Conservation (phyloP, 2,888 invertebrate species). For the Stenotaenia linearis region DNA sequence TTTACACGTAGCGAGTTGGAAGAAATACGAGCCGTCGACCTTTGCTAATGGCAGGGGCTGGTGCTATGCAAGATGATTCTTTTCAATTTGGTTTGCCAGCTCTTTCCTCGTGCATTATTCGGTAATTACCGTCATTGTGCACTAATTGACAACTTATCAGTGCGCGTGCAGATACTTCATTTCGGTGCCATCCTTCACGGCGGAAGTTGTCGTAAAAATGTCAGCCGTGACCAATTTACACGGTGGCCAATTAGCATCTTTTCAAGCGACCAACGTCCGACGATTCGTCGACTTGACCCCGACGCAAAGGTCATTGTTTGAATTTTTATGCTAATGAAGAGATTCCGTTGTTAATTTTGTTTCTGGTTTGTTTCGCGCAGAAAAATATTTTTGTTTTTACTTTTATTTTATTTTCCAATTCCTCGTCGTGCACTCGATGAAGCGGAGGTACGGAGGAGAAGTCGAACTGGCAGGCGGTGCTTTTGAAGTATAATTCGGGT, state of each 20-base stretch:
- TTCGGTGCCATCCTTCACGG: neutral
- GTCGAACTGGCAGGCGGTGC: neutral
- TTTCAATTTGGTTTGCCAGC: constrained; percentile 19
- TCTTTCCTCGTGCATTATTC: constrained; percentile 14
- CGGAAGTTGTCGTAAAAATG: constrained; percentile 10
- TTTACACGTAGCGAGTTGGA: neutral
- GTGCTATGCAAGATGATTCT: neutral
- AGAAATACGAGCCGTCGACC: neutral
- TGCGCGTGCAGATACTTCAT: neutral
- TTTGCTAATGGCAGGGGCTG: neutral
- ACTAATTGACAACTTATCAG: constrained; percentile 26
- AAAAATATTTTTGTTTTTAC: neutral
- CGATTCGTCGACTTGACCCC: constrained; percentile 10
- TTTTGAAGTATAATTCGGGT: neutral
- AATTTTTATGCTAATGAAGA: constrained; percentile 3
- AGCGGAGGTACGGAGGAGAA: neutral
- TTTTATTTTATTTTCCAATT: too few relatives aligned
- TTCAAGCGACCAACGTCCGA: neutral
- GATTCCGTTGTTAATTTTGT: too few relatives aligned
- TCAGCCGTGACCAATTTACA: neutral
- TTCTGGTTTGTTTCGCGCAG: too few relatives aligned
- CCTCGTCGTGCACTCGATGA: too few relatives aligned
- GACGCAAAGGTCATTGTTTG: neutral
- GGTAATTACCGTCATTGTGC: constrained; percentile 24
- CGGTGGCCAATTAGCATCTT: constrained; percentile 2